Base-by-base conservation (phyloP, 2,113 vertebrate species). In the Dunckerocampus dactyliophorus region DNA sequence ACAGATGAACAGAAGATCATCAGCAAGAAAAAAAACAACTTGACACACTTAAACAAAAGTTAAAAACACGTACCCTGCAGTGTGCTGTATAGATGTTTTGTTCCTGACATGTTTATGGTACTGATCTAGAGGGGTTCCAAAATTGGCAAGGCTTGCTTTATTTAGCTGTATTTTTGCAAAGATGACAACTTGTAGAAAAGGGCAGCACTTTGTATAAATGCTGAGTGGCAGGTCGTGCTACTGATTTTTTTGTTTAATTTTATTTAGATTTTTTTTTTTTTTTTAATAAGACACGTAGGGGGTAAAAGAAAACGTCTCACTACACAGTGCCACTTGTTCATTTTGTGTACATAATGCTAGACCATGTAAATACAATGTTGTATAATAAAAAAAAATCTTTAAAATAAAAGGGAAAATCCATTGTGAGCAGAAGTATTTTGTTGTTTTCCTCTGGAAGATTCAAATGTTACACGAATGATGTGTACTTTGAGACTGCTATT, bases 381-480 rank as follows among this genome's bases (percentile, higher is more conserved):
- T 91, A 91, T 90, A 89, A 90, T 88, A 90, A 90, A 82, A 90
- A 90, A 82, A 88, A 89, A 86, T 79, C 80, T 91, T 90, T 90
- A 87, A 89, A 91, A 89, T 89, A 89, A 90, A 91, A 90, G 78
- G 80, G 85, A 88, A 85, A 88, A 78, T 84, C 77, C 72, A 85
- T 85, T 87, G 83, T 86, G 83, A 83, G 80, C 79, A 82, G 68
- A 76, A 82, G 83, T 59, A 72, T 83, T 80, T 85, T 67, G 69
- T 37, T 31, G n/a, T 67, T 62, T 46, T 37, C 21, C 21, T 77
- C 75, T 77, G 71, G 63, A 80, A 76, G 58, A 73, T 73, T 77
- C 63, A 22, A 71, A 81, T 82, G 80, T 85, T 81, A 81, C 79
- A 82, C 74, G 62, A 71, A 70, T 81, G 69, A 49, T 72, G 71